These are phyloP conservation scores for Mola mola DNA, from an alignment of 2,113 vertebrate species.

Conservation along the genomic window DNA sequence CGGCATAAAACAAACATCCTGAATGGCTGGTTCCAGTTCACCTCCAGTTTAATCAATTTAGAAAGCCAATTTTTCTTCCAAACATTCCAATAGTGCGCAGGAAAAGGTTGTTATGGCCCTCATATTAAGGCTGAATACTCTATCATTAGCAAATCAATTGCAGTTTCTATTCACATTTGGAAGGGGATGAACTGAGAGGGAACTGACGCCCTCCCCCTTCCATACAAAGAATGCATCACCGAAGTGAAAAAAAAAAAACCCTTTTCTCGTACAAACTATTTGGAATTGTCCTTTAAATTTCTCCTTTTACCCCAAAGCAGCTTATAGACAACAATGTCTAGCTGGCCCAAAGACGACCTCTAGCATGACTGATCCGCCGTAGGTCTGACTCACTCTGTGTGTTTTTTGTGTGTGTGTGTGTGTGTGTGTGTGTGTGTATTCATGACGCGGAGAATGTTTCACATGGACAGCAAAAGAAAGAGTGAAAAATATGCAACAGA, in stretches of 20 bases:
- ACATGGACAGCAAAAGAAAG: too few species aligned
- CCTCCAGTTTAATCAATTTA: conserved; percentile 70
- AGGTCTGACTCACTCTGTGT: conserved; percentile 24
- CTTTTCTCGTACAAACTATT: conserved; percentile 47
- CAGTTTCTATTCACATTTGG: conserved; percentile 52
- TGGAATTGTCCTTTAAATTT: conserved; percentile 66
- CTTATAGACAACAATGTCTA: conserved; percentile 71
- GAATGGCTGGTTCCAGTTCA: conserved; percentile 53
- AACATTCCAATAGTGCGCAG: conserved; percentile 37
- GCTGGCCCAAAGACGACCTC: conserved; percentile 57
- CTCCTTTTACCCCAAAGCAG: conserved; percentile 62
- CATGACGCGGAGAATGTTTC: too few species aligned
- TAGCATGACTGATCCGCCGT: conserved; percentile 65
- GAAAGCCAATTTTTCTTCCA: conserved; percentile 52
- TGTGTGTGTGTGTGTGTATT: conserved; percentile 39
- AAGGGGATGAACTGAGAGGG: conserved; percentile 38
- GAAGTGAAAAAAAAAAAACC: conserved; percentile 31
- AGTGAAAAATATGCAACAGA: conserved; percentile 33
- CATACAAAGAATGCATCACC: conserved; percentile 32
- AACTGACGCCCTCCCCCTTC: conserved; percentile 51
- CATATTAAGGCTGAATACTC: conserved; percentile 59
- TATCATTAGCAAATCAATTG: conserved; percentile 77
- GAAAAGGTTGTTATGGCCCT: conserved; percentile 57
- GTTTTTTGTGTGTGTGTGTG: conserved; percentile 18
- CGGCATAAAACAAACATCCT: conserved; percentile 57